phyloP scores from a whole-genome alignment of 2,113 vertebrate genomes.

The Eretmochelys imbricata region DNA sequence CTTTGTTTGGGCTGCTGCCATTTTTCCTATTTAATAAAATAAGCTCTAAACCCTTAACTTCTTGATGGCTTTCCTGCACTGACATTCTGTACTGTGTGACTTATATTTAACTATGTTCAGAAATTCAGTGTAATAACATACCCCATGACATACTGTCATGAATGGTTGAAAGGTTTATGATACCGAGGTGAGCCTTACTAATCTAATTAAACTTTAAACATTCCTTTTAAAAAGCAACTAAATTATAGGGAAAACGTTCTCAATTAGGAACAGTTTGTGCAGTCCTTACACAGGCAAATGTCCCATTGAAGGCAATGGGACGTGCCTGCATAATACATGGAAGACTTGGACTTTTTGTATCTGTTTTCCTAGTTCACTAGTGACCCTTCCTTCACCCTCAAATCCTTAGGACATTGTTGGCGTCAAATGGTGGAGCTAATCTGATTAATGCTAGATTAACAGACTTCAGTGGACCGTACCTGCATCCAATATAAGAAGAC shows the following conservation, averaged over 20 bases:
- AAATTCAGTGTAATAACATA: neutral
- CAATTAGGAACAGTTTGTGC: neutral
- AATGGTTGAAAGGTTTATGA: neutral
- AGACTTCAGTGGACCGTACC: neutral
- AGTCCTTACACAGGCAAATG: neutral
- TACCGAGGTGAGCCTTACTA: accelerated
- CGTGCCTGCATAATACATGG: neutral
- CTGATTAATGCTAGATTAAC: neutral
- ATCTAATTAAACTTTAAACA: too few species aligned
- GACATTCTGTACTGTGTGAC: neutral
- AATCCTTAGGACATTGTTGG: neutral
- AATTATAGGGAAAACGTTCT: neutral
- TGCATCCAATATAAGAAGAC: neutral
- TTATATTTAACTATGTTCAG: neutral
- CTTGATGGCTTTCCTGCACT: neutral
- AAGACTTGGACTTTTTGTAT: neutral
- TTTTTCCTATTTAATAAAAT: neutral
- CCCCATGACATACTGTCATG: neutral
- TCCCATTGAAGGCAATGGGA: neutral
- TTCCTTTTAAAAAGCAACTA: neutral
- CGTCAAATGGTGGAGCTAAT: neutral
- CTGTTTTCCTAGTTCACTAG: neutral
- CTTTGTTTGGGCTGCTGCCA: neutral
- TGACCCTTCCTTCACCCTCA: neutral
- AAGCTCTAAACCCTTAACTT: neutral